Base-by-base conservation (phyloP, 2,113 vertebrate species). In the Silurus meridionalis region DNA sequence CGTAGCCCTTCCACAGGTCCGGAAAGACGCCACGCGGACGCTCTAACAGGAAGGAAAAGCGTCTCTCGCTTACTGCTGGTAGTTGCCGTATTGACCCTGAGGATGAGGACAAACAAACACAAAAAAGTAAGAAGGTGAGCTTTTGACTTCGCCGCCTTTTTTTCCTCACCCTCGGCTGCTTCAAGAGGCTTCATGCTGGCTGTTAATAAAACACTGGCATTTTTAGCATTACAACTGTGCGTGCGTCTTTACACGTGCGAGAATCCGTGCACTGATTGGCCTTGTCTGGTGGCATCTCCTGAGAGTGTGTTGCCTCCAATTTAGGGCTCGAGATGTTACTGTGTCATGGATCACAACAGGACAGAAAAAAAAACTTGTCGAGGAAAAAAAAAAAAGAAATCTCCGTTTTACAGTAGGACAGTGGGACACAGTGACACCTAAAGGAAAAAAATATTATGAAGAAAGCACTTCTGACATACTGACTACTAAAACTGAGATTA, bases 21-120 rank as follows among this genome's bases (percentile, higher is more conserved):
- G 91, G 92, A 94, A 94, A 91, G 82, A 87, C 77, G 89, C 89
- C 91, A 89, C 87, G 88, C 88, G 92, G 91, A 90, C 86, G 89
- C 92, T 93, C 58, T 5, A 72, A 19, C 82, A 88, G 87, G 90
- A 89, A 90, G 89, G 37, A 91, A 90, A 79, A 91, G 91, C 90
- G 92, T 92, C 88, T 91, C 82, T 94, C 93, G 93, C 95, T 98
- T 96, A 99, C 93, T 98, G 98, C 93, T 99, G 97, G 88, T 99
- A 99, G 93, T 98, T 99, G 94, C 97, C 97, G 93, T 99, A 99
- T 86, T 99, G 98, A 94, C 94, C 97, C 98, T 99, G 94, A 90
- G 93, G 93, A 67, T 21, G 25, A 58, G 17, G 66, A 48, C 14
- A 58, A 25, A 66, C 7, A 25, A 55, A 52, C 17, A 55, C 17